phyloP scores from a whole-genome alignment of 2,113 vertebrate genomes.

The Damaliscus lunatus region DNA sequence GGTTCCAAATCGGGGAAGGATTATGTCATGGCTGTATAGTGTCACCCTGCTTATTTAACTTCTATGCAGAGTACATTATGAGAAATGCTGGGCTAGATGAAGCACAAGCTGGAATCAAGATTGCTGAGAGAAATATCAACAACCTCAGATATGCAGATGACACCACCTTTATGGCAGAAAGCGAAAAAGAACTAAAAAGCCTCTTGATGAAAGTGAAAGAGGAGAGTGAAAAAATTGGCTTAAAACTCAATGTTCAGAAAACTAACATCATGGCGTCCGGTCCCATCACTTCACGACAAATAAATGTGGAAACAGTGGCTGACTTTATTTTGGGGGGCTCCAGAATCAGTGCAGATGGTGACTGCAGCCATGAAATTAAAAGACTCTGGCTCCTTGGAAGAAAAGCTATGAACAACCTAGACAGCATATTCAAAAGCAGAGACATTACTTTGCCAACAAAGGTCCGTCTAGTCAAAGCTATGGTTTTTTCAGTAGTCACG shows the following conservation, averaged over 20 bases:
- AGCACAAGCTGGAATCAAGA: background rate
- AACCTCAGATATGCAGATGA: background rate
- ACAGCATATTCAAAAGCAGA: background rate
- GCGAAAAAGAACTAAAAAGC: background rate
- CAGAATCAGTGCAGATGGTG: background rate
- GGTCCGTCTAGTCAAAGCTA: background rate
- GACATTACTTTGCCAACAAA: background rate
- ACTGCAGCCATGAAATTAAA: background rate
- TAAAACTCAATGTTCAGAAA: background rate
- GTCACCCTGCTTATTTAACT: background rate
- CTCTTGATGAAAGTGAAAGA: background rate
- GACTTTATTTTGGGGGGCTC: background rate
- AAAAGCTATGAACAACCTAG: background rate
- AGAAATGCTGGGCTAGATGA: background rate
- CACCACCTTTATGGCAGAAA: background rate
- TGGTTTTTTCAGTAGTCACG: background rate
- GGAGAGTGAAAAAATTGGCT: background rate
- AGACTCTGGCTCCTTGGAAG: background rate
- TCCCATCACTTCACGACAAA: background rate
- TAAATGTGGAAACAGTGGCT: background rate
- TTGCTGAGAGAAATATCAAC: background rate
- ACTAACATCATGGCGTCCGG: background rate
- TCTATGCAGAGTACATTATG: background rate
- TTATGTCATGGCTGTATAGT: background rate
- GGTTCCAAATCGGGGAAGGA: background rate